Conservation (phyloP, 1,140 invertebrate species). For the Lethocerus indicus region DNA sequence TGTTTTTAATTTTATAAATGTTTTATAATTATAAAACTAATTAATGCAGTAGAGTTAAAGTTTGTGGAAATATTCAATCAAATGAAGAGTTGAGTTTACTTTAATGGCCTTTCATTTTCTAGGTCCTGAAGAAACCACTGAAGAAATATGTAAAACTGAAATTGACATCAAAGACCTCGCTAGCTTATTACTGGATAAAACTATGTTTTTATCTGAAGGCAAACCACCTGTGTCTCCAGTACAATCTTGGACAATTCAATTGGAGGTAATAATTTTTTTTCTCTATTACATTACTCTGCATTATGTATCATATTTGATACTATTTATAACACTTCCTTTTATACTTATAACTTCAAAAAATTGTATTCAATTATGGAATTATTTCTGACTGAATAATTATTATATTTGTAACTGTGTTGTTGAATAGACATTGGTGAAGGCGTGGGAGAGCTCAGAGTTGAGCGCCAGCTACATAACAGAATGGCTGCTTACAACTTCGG, state of each 20-base stretch:
- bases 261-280: conserved; percentile 30
- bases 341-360: not conserved
- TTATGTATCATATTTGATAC: no score
- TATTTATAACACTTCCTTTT: not conserved
- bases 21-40: no score
- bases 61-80: no score
- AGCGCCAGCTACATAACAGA: conserved; percentile 35
- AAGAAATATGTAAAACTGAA: no score
- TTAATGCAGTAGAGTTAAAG: no score
- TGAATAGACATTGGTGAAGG: conserved; percentile 39
- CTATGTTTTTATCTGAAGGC: conserved; percentile 42
- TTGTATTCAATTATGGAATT: no score
- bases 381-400: not conserved
- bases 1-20: not conserved
- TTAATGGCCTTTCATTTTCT: not conserved
- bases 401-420: not conserved
- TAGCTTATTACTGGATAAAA: conserved; percentile 35
- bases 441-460: conserved; percentile 39
- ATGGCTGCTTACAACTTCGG: conserved; percentile 37
- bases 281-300: conserved; percentile 1
- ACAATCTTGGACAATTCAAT: conserved; percentile 43
- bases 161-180: conserved; percentile 26
- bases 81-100: no score
- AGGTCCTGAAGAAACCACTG: not conserved
- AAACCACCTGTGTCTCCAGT: conserved; percentile 38